Evolutionary conservation across 2,797 vertebrate species (phyloP), one percentile per base, ranked within the genome.

Genomic region (Paedocypris micromegethes): DNA sequence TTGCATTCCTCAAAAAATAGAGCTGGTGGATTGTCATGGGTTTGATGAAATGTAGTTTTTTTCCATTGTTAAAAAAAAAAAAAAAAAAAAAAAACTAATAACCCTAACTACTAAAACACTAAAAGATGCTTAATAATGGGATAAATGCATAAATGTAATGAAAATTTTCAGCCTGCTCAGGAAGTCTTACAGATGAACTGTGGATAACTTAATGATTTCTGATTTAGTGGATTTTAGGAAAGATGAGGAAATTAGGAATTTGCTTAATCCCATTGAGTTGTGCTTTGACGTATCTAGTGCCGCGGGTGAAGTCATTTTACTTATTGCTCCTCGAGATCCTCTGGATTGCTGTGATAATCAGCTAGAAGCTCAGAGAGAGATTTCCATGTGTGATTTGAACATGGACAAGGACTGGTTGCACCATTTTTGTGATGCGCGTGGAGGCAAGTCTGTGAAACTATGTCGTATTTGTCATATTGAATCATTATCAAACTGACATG

Each of bases 401-500:
- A 48, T 60, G 43, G 42, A 61, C 2, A 37, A 58, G 44, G 5
- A 4, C 38, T 54, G 62, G 44, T 62, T 60, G 53, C 47, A 50
- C 42, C 9, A 50, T 64, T 48, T 62, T 49, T 49, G 40, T 47
- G 38, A 23, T 38, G 52, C 38, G 4, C 55, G 45, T 50, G 59
- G n/a, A 64, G 52, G 51, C 46, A 44, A 2, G n/a, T 41, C 23
- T 68, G 38, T 68, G 38, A 6, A n/a, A 2, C 37, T 57, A 23
- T 37, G 47, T 56, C 46, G 57, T 70, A 56, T 70, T 70, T 56
- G 9, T 53, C 53, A 64, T 44, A 51, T 63, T 6, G 46, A 62
- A 55, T 69, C 51, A 69, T 62, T 69, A 75, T 77, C 71, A 75
- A 65, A 55, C 58, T 47, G 74, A 64, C 46, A 56, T 23, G 64